Conservation (phyloP, 2,113 vertebrate genomes). For the Lota lota region DNA sequence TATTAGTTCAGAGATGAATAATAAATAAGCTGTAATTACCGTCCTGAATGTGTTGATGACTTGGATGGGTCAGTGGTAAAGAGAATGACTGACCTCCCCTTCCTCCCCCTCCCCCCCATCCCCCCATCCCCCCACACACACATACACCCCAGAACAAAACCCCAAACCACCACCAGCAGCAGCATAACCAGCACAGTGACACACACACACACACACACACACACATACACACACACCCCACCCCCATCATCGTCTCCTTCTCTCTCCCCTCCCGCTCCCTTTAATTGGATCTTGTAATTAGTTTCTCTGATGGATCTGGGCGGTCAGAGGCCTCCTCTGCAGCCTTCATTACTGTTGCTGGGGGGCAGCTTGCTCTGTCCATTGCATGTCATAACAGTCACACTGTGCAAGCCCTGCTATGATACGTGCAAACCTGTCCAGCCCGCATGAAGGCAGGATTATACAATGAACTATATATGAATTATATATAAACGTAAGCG, state of each 20-base stretch:
- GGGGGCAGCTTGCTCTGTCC: conserved; percentile 56
- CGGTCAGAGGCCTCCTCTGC: conserved; percentile 86
- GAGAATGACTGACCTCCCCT: conserved; percentile 45
- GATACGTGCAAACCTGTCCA: conserved; percentile 37
- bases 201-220: neutral
- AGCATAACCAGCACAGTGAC: neutral
- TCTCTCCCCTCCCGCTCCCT: conserved; percentile 79
- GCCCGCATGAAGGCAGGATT: conserved; percentile 16
- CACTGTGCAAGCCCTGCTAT: conserved; percentile 34
- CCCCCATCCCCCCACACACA: neutral
- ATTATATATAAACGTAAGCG: neutral
- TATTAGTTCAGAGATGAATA: conserved; percentile 98
- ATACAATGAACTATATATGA: neutral
- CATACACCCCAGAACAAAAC: neutral
- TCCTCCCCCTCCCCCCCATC: neutral
- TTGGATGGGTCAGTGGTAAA: conserved; percentile 89
- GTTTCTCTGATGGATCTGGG: conserved; percentile 94
- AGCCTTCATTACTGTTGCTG: conserved; percentile 68
- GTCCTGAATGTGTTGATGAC: conserved; percentile 89
- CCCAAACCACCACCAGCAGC: neutral
- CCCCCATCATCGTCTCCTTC: conserved; percentile 28
- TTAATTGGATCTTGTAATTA: conserved; percentile 99
- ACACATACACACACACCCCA: neutral
- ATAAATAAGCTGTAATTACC: conserved; percentile 99
- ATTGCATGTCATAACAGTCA: conserved; percentile 58